phyloP scores from a whole-genome alignment of 2,888 invertebrate species.

The Aleiodes alternator region DNA sequence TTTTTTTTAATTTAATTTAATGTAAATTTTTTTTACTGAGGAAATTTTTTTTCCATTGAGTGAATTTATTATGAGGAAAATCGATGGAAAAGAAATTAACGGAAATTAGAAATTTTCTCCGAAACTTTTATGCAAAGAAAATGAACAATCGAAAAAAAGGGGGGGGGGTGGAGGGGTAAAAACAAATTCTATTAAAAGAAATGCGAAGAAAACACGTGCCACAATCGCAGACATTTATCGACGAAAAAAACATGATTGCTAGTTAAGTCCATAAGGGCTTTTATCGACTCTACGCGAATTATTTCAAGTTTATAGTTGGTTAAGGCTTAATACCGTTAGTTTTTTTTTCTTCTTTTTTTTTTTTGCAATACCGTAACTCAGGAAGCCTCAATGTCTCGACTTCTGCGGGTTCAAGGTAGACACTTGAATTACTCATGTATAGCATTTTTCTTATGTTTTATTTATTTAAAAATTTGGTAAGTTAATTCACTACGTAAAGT shows the following conservation, averaged over 20 bases:
- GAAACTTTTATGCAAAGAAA: no score
- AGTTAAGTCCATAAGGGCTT: slow-evolving; percentile 41
- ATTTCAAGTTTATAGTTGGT: slow-evolving; percentile 51
- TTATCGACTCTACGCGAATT: slow-evolving; percentile 48
- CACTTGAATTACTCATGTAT: slow-evolving; percentile 1
- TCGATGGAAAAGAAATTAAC: no score
- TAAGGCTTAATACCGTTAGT: slow-evolving; percentile 46
- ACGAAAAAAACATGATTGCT: slow-evolving; percentile 31
- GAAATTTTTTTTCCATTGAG: neutral
- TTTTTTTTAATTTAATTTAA: no score
- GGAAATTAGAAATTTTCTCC: no score
- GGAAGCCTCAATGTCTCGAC: slow-evolving; percentile 9
- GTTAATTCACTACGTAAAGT: neutral
- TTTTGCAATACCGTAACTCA: neutral
- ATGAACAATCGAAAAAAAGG: no score
- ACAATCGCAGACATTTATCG: slow-evolving; percentile 30
- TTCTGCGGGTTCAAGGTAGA: slow-evolving; percentile 30
- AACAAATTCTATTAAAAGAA: neutral
- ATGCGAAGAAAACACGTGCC: neutral
- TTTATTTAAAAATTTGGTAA: slow-evolving; percentile 11
- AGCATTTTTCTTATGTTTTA: slow-evolving; percentile 3
- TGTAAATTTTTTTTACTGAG: neutral
- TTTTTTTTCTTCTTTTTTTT: neutral
- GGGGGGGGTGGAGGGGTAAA: no score
- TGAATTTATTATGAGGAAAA: no score